A percentile compares a stretch with the other conserved stretches of the same genome.
phyloP scores from a whole-genome alignment of 92 coral and sea anemone species.

The Zoanthus solanderi region DNA sequence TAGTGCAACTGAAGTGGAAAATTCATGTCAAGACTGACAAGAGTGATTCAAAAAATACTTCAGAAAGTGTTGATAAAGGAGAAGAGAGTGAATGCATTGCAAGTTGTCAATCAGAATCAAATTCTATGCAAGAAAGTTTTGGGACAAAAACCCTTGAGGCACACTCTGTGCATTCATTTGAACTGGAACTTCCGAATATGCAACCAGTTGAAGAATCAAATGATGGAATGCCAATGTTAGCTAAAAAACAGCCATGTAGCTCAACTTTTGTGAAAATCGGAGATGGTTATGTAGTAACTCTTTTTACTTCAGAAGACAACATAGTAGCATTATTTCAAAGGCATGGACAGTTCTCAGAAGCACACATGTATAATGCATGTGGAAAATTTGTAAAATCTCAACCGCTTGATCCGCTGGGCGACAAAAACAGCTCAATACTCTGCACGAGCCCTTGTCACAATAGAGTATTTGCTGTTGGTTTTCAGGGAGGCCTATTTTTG shows the following conservation, averaged over 20 bases:
- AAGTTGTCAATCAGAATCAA: not conserved
- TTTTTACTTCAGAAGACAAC: conserved; percentile 60
- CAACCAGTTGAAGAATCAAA: not conserved
- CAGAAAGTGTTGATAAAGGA: not conserved
- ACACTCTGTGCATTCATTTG: conserved; percentile 38
- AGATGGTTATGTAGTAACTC: conserved; percentile 77
- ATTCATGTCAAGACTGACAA: conserved; percentile 39
- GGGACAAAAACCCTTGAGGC: not conserved
- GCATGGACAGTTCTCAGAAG: conserved; percentile 75
- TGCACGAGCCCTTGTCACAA: conserved; percentile 73
- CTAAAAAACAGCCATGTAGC: conserved; percentile 61
- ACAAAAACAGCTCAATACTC: conserved; percentile 73
- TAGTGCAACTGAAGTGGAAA: conserved; percentile 27
- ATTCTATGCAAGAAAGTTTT: not conserved
- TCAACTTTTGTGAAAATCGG: conserved; percentile 73
- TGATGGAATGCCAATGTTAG: not conserved
- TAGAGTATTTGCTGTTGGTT: conserved; percentile 81
- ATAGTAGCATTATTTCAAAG: conserved; percentile 77
- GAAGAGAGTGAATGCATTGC: not conserved
- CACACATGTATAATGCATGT: conserved; percentile 59
- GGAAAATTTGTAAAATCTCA: conserved; percentile 65
- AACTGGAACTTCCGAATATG: conserved; percentile 22
- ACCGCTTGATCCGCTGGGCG: conserved; percentile 75
- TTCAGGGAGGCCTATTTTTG: conserved; percentile 84
- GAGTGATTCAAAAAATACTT: not conserved